Conservation (phyloP, 2,113 vertebrate genomes). For the Microtus richardsoni region DNA sequence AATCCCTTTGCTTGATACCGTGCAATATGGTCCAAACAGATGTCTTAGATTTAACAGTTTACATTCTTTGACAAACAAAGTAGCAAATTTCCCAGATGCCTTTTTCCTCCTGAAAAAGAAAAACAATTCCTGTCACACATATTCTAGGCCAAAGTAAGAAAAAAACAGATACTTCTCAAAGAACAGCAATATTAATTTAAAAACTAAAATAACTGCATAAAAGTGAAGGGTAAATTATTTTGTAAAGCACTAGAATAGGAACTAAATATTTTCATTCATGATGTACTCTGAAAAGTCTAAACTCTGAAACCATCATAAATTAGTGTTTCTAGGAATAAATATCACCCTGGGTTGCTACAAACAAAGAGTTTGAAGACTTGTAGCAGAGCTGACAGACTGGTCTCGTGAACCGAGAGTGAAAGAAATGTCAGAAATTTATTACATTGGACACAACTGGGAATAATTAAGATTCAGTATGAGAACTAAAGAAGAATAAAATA, state of each 20-base stretch:
- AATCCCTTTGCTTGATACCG: not conserved
- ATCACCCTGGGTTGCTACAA: not conserved
- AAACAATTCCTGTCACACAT: not conserved
- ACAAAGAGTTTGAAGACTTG: not conserved
- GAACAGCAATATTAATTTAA: not conserved
- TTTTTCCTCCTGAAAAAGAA: not conserved
- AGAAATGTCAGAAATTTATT: not conserved
- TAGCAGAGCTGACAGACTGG: not conserved
- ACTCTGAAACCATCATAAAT: not conserved
- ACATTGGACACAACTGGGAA: not conserved
- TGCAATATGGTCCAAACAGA: not conserved
- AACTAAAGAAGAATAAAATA: not conserved
- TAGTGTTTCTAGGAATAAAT: not conserved
- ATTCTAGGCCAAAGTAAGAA: not conserved
- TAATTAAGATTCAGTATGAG: not conserved
- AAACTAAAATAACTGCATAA: not conserved
- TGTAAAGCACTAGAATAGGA: not conserved
- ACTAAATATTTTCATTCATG: not conserved
- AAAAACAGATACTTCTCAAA: not conserved
- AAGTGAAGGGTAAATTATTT: not conserved
- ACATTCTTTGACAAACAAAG: not conserved
- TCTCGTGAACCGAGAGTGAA: not conserved
- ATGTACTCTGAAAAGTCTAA: not conserved
- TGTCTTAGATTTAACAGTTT: not conserved
- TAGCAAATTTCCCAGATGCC: not conserved